Base-by-base conservation (phyloP, 2,888 invertebrate genomes). In the Idaea straminata region DNA sequence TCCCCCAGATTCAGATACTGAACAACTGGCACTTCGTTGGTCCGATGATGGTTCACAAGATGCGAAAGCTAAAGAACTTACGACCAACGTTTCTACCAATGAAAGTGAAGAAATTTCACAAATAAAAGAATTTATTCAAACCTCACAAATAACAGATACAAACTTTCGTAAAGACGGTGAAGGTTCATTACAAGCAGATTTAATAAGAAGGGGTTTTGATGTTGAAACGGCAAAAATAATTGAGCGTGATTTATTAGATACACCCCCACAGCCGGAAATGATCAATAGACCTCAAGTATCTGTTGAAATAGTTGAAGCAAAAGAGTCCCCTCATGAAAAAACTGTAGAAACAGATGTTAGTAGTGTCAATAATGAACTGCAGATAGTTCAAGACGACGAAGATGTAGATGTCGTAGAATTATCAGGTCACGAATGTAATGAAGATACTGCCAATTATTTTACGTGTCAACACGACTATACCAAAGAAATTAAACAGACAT, bases 1-100 rank as follows among this genome's bases (percentile, higher is more conserved):
- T 58, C 70, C 71, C 4, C 82, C 78, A 25, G 88, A 90, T 69
- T 89, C 89, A 10, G 90, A 91, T 66, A 82, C 79, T 25, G 88
- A 91, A 66, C 87, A 88, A 68, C 62, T 83, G 61, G 80, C 83
- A 3, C 75, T 91, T 38, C 81, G 82, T 15, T 91, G 91, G 91
- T 91, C 91, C 13, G 91, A 91, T 71, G 91, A 92, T 67, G 84
- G 87, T 35, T 88, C 91, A 0, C 88, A 88, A 75, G 91, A 91
- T 47, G 66, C 71, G 1, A 87, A 87, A 72, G 60, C 63, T 59
- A 82, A 80, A 71, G 77, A 77, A 7, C 62, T 25, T 10, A 64
- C 73, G 58, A 62, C 64, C 38, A 70, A 73, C 59, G 10, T 69
- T 7, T 63, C 66, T 4, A 58, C 68, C 5, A 82, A 77, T 62